These are phyloP conservation scores for Chiroxiphia lanceolata DNA, from an alignment of 2,797 vertebrate genomes.

Conservation along the genomic window DNA sequence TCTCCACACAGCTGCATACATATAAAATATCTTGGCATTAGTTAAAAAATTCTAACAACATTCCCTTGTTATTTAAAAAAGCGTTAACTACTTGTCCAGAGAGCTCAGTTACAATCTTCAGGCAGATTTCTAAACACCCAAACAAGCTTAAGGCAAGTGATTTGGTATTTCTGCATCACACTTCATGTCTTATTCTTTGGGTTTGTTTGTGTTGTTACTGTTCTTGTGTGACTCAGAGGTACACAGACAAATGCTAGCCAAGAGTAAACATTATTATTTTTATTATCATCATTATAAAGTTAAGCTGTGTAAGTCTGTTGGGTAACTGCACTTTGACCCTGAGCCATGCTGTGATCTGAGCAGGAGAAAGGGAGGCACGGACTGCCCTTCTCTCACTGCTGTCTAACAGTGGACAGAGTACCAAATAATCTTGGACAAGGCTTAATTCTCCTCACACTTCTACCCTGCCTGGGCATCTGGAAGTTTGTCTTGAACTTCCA, in stretches of 20 bases:
- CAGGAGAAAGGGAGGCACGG: neutral
- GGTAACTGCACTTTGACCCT: fast-evolving
- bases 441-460: neutral
- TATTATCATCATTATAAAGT: neutral
- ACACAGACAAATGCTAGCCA: neutral
- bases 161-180: neutral
- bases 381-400: neutral
- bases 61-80: neutral
- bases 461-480: neutral
- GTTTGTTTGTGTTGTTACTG: neutral
- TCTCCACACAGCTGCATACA: neutral
- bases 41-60: neutral
- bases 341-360: neutral
- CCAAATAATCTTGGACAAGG: neutral
- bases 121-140: neutral
- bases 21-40: neutral
- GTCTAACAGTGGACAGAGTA: neutral
- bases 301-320: neutral
- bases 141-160: neutral
- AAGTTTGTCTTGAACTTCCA: neutral
- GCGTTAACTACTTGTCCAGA: neutral
- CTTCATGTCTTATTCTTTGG: neutral
- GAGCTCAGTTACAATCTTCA: neutral
- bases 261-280: neutral
- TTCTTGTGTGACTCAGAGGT: neutral